phyloP scores from a whole-genome alignment of 2,888 invertebrate genomes.

The Ochropacha duplaris region DNA sequence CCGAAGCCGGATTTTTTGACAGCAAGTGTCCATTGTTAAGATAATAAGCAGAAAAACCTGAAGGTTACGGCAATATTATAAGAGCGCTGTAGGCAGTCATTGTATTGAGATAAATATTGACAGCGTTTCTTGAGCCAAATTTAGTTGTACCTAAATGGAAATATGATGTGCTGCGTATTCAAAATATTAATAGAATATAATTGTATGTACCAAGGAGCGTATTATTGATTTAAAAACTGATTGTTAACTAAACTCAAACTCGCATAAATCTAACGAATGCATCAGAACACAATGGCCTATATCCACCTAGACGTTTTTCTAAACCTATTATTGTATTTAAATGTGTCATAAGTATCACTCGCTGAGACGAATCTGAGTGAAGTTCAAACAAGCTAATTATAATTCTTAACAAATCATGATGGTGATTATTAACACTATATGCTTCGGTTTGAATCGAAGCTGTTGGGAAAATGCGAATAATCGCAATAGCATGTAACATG shows the following conservation, averaged over 20 bases:
- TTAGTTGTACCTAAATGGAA: not conserved
- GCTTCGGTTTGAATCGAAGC: no score
- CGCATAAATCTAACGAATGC: not conserved
- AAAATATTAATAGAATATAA: not conserved
- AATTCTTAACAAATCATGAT: no score
- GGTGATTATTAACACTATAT: no score
- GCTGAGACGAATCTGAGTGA: no score
- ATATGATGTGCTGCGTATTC: not conserved
- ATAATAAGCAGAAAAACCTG: not conserved
- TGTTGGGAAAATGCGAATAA: no score
- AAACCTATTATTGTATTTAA: not conserved
- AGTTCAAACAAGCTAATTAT: no score
- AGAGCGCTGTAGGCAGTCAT: not conserved
- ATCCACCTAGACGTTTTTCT: no score
- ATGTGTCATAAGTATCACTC: not conserved
- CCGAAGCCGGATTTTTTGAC: not conserved
- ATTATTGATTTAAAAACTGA: not conserved
- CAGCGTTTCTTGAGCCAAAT: not conserved
- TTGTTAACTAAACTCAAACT: not conserved
- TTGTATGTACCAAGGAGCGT: not conserved
- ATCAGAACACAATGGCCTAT: not conserved
- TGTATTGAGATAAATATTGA: not conserved
- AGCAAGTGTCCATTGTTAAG: not conserved
- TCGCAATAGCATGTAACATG: no score
- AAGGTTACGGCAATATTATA: not conserved